Base-by-base conservation (phyloP, 1,140 invertebrate genomes). In the Bombus confusus region DNA sequence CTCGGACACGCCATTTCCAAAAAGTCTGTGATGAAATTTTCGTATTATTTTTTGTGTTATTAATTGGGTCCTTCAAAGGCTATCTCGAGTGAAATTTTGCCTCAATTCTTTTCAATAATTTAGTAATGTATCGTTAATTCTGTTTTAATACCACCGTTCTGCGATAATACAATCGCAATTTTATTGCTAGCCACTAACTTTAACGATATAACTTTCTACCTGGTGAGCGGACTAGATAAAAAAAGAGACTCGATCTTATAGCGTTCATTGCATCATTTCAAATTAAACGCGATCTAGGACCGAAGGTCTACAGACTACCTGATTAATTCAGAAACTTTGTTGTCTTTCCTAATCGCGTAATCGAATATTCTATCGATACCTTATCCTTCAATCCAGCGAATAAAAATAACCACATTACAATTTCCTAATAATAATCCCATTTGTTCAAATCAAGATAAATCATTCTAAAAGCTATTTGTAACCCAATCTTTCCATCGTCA, bases 1-100 rank as follows among this genome's bases (percentile, higher is more conserved):
- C 68, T 94, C 93, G 31, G 92, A 85, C 37, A 92, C 90, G 41
- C 91, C 92, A 89, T 91, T 95, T n/a, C 94, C 94, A 83, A 95
- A 95, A 59, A 95, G 84, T 88, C 94, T 95, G 73, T 13, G n/a
- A 57, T 25, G 25, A 57, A 62, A 62, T 62, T 62, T 62, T 10
- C 12, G 10, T n/a, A n/a, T 62, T 62, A 62, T 4, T n/a, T n/a
- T 62, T 22, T 52, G 8, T 13, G n/a, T 52, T 22, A 8, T 22
- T 52, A 22, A 52, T 22, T 22, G 5, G 47, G 1, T 22, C 1
- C 47, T 52, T 22, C 8, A 52, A 52, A 52, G 18, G 1, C 18
- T 52, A 52, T 52, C 47, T 52, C 2, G 47, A 52, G 47, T 2
- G 47, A 52, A 22, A 52, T 52, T 52, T 52, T 18, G 0, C 18